Evolutionary conservation across 2,113 vertebrate genomes (phyloP).

Genomic region (Myotis brandtii): DNA sequence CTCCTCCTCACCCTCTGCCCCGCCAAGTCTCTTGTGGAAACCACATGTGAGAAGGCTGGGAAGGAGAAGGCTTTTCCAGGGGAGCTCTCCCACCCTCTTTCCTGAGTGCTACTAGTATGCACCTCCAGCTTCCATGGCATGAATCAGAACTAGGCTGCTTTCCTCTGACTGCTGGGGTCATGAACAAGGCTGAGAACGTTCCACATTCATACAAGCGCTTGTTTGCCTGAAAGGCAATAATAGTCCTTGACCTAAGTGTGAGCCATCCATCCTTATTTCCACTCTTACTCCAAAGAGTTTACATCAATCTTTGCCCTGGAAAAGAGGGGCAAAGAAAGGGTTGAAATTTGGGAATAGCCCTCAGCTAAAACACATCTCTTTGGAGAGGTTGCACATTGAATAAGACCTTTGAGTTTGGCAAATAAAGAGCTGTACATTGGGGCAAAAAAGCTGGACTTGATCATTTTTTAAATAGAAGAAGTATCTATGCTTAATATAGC

Average conservation of each 20-base stretch:
- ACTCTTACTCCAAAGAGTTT: slow-evolving; percentile 35
- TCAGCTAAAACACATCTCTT: background rate
- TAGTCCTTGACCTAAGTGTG: background rate
- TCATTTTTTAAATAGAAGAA: background rate
- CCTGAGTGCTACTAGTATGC: background rate
- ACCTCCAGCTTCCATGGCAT: background rate
- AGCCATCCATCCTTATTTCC: slow-evolving; percentile 40
- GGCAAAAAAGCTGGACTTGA: slow-evolving; percentile 19
- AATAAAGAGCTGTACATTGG: background rate
- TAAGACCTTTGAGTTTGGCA: background rate
- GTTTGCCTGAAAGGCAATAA: slow-evolving; percentile 39
- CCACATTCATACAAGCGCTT: background rate
- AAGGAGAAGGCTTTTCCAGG: background rate
- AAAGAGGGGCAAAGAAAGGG: background rate
- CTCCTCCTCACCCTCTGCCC: background rate
- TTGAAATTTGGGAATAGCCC: background rate
- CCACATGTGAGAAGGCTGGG: background rate
- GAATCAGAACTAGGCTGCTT: slow-evolving; percentile 4
- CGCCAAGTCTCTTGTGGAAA: background rate
- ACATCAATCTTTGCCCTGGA: background rate
- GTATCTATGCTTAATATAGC: background rate
- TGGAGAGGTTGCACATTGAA: background rate
- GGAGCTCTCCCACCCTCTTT: background rate
- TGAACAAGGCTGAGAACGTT: background rate
- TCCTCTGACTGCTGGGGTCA: background rate